These are phyloP conservation scores for Lepus americanus DNA, from an alignment of 2,113 vertebrate genomes.

Conservation along the genomic window DNA sequence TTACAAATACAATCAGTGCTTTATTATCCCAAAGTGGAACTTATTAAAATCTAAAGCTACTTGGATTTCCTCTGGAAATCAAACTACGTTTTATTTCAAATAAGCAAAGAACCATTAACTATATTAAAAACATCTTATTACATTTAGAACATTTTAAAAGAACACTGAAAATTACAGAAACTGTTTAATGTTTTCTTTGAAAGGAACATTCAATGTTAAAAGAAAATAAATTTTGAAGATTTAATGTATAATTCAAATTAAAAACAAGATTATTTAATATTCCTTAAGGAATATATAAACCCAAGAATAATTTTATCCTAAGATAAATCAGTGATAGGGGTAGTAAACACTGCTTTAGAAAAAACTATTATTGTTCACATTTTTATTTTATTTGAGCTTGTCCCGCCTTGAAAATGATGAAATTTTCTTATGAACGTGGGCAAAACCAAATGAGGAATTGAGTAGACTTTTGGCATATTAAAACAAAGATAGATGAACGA, in stretches of 20 bases:
- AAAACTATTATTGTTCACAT: neutral
- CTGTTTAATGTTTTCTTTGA: neutral
- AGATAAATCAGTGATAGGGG: neutral
- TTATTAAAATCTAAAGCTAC: constrained; percentile 27
- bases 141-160: constrained; percentile 44
- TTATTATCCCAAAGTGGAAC: constrained; percentile 42
- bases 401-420: neutral
- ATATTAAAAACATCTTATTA: constrained; percentile 37
- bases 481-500: neutral
- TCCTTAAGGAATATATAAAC: neutral
- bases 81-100: constrained; percentile 16
- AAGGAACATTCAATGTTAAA: constrained; percentile 43
- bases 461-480: neutral
- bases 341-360: constrained; percentile 1
- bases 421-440: constrained; percentile 7
- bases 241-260: constrained; percentile 15
- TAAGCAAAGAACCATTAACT: neutral
- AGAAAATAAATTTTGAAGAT: constrained; percentile 47
- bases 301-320: neutral
- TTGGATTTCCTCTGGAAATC: constrained; percentile 52
- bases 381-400: constrained; percentile 28
- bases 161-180: neutral
- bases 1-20: neutral
- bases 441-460: neutral
- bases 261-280: neutral